Evolutionary conservation across 2,797 vertebrate genomes (phyloP).

Genomic region (Gephyroberyx darwinii): DNA sequence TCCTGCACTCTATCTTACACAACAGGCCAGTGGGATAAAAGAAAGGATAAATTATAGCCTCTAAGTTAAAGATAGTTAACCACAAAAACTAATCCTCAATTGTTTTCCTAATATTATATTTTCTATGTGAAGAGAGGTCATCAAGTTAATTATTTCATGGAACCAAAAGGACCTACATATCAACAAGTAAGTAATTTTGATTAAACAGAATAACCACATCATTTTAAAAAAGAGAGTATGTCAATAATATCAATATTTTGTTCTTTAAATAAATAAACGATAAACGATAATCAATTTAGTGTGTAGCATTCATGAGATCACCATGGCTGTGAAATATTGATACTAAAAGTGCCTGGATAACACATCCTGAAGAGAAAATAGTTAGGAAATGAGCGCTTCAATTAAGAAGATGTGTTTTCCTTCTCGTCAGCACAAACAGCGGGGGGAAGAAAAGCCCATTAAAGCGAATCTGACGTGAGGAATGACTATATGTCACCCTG

Average conservation of each 20-base stretch:
- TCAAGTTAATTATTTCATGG: too few relatives aligned
- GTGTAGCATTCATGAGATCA: conserved; percentile 22
- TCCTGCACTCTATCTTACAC: conserved; percentile 16
- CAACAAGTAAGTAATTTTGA: not conserved
- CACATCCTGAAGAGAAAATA: conserved; percentile 51
- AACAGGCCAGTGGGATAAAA: conserved; percentile 8
- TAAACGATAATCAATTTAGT: conserved; percentile 24
- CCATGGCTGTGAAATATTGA: conserved; percentile 51
- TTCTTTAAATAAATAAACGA: conserved; percentile 11
- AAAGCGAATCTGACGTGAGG: conserved; percentile 60
- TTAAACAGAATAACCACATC: not conserved
- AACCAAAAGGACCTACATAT: not conserved
- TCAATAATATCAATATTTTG: not conserved
- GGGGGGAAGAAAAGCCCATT: conserved; percentile 47
- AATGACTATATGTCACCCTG: conserved; percentile 51
- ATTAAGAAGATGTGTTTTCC: conserved; percentile 74
- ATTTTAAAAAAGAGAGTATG: not conserved
- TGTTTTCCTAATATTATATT: not conserved
- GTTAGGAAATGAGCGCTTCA: conserved; percentile 63
- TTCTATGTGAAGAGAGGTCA: not conserved
- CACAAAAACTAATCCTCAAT: not conserved
- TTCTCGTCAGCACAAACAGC: conserved; percentile 76
- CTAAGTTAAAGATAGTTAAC: not conserved
- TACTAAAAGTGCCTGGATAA: conserved; percentile 32
- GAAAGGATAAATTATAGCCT: not conserved